Percentiles rank a stretch among this genome's conserved stretches.
These are phyloP conservation scores for Ophioninae sp. DNA, from an alignment of 2,888 invertebrate species.

Conservation along the genomic window DNA sequence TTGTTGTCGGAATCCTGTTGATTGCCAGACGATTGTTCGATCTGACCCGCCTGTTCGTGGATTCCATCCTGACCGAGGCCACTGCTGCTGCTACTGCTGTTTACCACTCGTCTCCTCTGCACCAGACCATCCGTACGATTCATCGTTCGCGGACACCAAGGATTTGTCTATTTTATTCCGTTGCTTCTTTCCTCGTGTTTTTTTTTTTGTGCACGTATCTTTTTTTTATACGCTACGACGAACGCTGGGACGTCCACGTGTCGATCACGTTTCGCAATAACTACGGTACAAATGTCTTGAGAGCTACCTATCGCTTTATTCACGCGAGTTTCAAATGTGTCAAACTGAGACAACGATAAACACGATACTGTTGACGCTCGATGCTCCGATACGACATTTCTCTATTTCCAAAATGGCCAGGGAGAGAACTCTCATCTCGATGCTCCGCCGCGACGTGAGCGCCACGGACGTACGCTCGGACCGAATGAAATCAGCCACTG, in stretches of 20 bases:
- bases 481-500: slow-evolving; percentile 13
- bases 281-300: background rate
- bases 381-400: slow-evolving; percentile 72
- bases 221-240: background rate
- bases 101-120: slow-evolving; percentile 91
- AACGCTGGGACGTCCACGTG: slow-evolving; percentile 22
- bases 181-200: background rate
- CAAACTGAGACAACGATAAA: slow-evolving; percentile 69
- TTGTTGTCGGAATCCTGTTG: slow-evolving; percentile 79
- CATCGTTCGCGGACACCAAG: slow-evolving; percentile 82
- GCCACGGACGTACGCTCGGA: slow-evolving; percentile 22
- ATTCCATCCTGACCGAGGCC: slow-evolving; percentile 85
- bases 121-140: slow-evolving; percentile 95
- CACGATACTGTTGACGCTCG: slow-evolving; percentile 76
- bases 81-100: slow-evolving; percentile 81
- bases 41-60: slow-evolving; percentile 83
- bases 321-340: slow-evolving; percentile 42
- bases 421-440: slow-evolving; percentile 47
- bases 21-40: slow-evolving; percentile 82
- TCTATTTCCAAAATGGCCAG: slow-evolving; percentile 77
- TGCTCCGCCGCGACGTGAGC: slow-evolving; percentile 30
- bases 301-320: slow-evolving; percentile 9
- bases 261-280: slow-evolving; percentile 19
- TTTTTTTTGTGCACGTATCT: background rate
- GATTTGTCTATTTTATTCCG: slow-evolving; percentile 24